A percentile compares a stretch with the other conserved stretches of the same genome.
Evolutionary conservation across 2,888 invertebrate genomes (phyloP).

Genomic region (Escarpia spicata): DNA sequence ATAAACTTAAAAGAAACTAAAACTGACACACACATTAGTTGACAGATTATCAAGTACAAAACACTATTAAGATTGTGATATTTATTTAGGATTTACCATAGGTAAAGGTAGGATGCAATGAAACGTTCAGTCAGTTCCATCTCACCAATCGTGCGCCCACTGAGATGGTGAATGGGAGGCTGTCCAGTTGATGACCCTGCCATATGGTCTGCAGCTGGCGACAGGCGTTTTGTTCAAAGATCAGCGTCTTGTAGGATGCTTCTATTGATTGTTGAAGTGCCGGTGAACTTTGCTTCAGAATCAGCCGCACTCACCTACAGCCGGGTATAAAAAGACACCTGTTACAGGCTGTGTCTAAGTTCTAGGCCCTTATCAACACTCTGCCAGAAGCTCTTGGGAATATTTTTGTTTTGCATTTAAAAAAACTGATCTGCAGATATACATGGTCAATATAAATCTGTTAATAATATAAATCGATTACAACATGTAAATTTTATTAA

Average conservation of each 20-base stretch:
- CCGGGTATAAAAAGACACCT: too few species aligned
- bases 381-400: not conserved
- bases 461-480: too few species aligned
- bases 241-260: not conserved
- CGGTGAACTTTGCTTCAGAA: not conserved
- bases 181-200: conserved; percentile 3
- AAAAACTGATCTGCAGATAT: too few species aligned
- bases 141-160: not conserved
- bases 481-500: too few species aligned
- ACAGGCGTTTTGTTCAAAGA: not conserved
- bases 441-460: too few species aligned
- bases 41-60: not conserved
- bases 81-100: not conserved
- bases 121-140: not conserved
- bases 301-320: too few species aligned
- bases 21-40: not conserved
- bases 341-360: not conserved
- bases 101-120: not conserved
- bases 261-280: not conserved
- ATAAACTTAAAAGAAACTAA: not conserved
- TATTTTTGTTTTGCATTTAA: too few species aligned
- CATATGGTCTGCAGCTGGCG: not conserved
- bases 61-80: not conserved
- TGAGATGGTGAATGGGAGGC: not conserved
- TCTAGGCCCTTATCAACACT: not conserved